Evolutionary conservation across 2,888 invertebrate genomes (phyloP), one percentile per base, ranked within the genome.

Genomic region (Eupithecia centaureata): DNA sequence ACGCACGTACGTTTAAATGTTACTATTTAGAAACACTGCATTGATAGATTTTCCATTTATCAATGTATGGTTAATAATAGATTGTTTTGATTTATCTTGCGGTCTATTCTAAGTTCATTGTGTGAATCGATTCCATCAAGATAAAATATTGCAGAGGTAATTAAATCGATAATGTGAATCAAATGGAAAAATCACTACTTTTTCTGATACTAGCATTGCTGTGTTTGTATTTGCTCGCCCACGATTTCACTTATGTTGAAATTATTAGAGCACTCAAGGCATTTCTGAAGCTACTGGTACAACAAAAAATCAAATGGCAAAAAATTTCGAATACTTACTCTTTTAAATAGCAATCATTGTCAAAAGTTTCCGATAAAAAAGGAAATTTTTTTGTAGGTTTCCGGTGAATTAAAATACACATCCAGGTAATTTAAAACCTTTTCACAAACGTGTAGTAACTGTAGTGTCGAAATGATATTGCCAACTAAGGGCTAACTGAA

Each of bases 61-160:
- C 22, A 47, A 47, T 22, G 47, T 47, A 47, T 22, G 47, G 47
- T 47, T 47, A 22, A 47, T 47, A 47, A 22, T 22, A 47, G 47
- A 22, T 22, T 10, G 18, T 42, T 22, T 22, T 22, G 22, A 47
- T 47, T 42, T 47, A 47, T 47, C 10, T 47, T 10, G 22, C 4
- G 47, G 18, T 22, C 47, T 22, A 47, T 47, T 47, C 4, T 42
- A 47, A 8, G 47, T 22, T 47, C 47, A 47, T 22, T 47, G 47
- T 47, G 47, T 47, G 18, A 47, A 22, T 47, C 47, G 22, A 47
- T 47, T 47, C 47, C 22, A 47, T 47, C 47, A 47, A 47, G 47
- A 47, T 47, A 47, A 47, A 47, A 18, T 47, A 22, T 47, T 22
- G 18, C 47, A 22, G n/a, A n/a, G n/a, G n/a, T 12, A 18, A 12